Base-by-base conservation (phyloP, 2,797 vertebrate species). In the Mionectes olivaceus region DNA sequence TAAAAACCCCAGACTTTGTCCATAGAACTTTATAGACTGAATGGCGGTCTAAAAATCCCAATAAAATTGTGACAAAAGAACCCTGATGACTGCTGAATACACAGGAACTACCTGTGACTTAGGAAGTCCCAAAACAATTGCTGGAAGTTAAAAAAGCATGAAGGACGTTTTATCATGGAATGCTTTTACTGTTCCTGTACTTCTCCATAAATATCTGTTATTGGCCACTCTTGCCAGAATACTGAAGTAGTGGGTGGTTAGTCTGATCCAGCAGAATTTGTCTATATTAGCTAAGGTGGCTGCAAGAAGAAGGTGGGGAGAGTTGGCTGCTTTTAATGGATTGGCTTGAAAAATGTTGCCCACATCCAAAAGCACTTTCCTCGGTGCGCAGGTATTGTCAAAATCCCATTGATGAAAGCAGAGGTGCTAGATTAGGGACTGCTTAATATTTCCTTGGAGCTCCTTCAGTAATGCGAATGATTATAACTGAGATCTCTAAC, bases 21-120 rank as follows among this genome's bases (percentile, higher is more conserved):
- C 13, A 32, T 46, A 39, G 35, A 46, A 53, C 11, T 60, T 69
- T 10, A 10, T 27, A 18, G 46, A 46, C 46, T 44, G 15, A 35
- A 55, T 53, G 6, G 3, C 3, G 4, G 9, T 68, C n/a, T 80
- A 68, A 61, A 71, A 44, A 14, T 60, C 28, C 35, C 15, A 44
- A 18, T 5, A 87, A 75, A 70, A 19, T 63, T 4, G 11, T 52
- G 10, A 47, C 4, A 18, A 56, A 63, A n/a, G 3, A 0, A 0
- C 13, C 13, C 28, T 17, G 19, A 21, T 53, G 17, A 32, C 18
- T 61, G 12, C 23, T 67, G 32, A 81, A 75, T 47, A 41, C 9
- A 32, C 15, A 30, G 39, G 81, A 56, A n/a, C 33, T 71, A 25
- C 8, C 13, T 18, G 11, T 9, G 9, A 33, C 6, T 64, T 70